Base-by-base conservation (phyloP, 2,888 invertebrate species). In the Dasysyrphus tricinctus region DNA sequence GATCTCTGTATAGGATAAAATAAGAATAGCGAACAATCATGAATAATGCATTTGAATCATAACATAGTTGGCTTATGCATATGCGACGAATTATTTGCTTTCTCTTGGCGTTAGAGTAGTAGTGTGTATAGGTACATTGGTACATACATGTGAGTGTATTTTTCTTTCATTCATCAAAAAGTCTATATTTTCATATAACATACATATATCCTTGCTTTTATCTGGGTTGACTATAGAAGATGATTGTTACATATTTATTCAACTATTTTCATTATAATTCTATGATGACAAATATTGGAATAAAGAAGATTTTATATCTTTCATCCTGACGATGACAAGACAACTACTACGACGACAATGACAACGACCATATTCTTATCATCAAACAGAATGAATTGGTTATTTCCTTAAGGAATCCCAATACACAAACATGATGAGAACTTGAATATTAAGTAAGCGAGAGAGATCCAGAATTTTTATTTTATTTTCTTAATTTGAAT, bases 21-120 rank as follows among this genome's bases (percentile, higher is more conserved):
- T 6, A 32, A 80, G 37, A 63, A 47, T 72, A 57, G 56, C 67
- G 69, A 72, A 77, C 32, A 51, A 72, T 54, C 70, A 84, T 85
- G 85, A 85, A 85, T 85, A 85, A 85, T 85, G 85, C 77, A 85
- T 85, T 77, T 67, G 49, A 73, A 85, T 56, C 49, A 73, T 77
- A 65, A 57, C 32, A 5, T 80, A 80, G 80, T 80, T 85, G 77
- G 76, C 80, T 85, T 76, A 85, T 85, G 85, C 85, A 85, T 85
- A 85, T 85, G 67, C 85, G 77, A 80, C 85, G 77, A 80, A 80
- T 80, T 72, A 76, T 80, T 75, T 73, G 32, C 80, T 72, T 24
- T 49, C 49, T 44, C 16, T 65, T n/a, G n/a, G 42, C 37, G 12
- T 49, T 34, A 14, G 24, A 12, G 5, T 39, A 9, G 49, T 2